A percentile compares a stretch with the other conserved stretches of the same genome.
phyloP scores from a whole-genome alignment of 1,140 invertebrate genomes.

The Contarinia nasturtii region DNA sequence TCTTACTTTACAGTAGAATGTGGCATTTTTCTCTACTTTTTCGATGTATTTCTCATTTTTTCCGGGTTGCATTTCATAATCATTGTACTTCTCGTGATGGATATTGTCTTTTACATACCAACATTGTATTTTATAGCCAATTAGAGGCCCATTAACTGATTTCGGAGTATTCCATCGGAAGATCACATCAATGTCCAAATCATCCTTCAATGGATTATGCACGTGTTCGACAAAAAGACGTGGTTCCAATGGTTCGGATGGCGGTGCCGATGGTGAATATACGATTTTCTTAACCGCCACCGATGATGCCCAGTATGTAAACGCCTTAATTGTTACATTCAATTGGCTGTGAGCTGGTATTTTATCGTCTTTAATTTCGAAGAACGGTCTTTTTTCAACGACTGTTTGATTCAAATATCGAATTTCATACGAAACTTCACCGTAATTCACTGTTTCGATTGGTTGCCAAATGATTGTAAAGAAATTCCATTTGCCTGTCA shows the following conservation, averaged over 20 bases:
- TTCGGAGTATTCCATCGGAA: slow-evolving; percentile 60
- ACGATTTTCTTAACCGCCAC: slow-evolving; percentile 32
- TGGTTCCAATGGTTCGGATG: slow-evolving; percentile 45
- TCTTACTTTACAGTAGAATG: slow-evolving; percentile 48
- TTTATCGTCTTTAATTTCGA: slow-evolving; percentile 23
- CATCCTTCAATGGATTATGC: slow-evolving; percentile 10
- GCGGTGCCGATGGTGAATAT: slow-evolving; percentile 47
- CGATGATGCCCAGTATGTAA: slow-evolving; percentile 67
- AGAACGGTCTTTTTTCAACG: slow-evolving; percentile 17
- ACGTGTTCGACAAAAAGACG: slow-evolving; percentile 42
- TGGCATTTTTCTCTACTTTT: slow-evolving; percentile 35
- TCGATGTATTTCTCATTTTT: slow-evolving; percentile 31
- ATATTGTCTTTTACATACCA: slow-evolving; percentile 2
- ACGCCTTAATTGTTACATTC: slow-evolving; percentile 51
- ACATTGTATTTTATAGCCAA: slow-evolving; percentile 1
- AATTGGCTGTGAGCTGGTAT: slow-evolving; percentile 46
- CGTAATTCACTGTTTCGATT: slow-evolving; percentile 52
- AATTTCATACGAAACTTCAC: slow-evolving; percentile 66
- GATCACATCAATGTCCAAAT: slow-evolving; percentile 22
- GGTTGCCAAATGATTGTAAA: slow-evolving; percentile 69
- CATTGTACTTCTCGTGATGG: slow-evolving; percentile 17
- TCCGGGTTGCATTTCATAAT: slow-evolving; percentile 14
- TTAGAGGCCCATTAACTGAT: slow-evolving; percentile 36
- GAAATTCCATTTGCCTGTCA: slow-evolving; percentile 47
- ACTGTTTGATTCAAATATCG: not conserved